Conservation (phyloP, 2,797 vertebrate species). For the Phylloscopus collybita region DNA sequence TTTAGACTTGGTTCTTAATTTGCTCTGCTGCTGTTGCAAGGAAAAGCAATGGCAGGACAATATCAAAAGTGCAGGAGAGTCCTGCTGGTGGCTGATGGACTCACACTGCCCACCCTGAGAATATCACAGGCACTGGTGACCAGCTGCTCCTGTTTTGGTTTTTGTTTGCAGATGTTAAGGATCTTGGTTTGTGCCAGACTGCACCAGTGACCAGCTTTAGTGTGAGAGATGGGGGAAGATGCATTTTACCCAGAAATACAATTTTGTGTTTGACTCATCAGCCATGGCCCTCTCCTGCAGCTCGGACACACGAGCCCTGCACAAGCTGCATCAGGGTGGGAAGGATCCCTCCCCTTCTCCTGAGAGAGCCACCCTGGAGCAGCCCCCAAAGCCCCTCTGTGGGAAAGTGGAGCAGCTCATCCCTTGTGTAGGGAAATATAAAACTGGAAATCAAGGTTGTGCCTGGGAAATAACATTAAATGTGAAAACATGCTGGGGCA, state of each 20-base stretch:
- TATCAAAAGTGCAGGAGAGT: neutral
- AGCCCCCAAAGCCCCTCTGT: neutral
- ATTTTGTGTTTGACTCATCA: neutral
- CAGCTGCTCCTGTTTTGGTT: neutral
- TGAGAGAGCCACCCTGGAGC: neutral
- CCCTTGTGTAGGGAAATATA: neutral
- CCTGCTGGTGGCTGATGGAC: neutral
- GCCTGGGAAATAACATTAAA: neutral
- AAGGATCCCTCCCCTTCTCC: neutral
- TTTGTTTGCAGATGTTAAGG: neutral
- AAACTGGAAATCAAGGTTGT: neutral
- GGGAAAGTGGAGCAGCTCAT: neutral
- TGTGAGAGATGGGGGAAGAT: neutral
- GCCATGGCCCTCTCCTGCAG: rapidly evolving
- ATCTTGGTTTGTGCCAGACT: neutral
- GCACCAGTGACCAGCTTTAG: neutral
- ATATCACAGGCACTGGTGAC: neutral
- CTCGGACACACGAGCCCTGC: rapidly evolving
- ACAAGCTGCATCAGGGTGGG: rapidly evolving
- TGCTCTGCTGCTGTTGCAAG: neutral
- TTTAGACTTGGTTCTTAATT: neutral
- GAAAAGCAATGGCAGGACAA: neutral
- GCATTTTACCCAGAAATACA: neutral
- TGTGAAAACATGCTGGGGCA: neutral
- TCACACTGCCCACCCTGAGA: neutral